Evolutionary conservation across 2,113 vertebrate genomes (phyloP), one percentile per base, ranked within the genome.

Genomic region (Atrichornis clamosus): DNA sequence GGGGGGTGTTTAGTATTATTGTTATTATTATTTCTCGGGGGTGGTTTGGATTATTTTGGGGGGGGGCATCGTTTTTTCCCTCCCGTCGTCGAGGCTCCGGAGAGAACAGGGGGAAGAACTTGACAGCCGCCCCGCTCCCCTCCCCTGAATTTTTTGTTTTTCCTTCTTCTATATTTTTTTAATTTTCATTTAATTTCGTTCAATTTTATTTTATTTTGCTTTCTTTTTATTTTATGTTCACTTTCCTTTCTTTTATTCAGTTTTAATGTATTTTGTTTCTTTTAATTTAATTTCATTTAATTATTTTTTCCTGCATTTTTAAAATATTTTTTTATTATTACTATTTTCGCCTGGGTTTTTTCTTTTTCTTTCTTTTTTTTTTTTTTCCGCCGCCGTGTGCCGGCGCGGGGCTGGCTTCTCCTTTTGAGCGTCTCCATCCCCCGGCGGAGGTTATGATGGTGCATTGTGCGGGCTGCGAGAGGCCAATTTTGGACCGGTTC

Each of bases 391-490:
- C 78, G 80, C 81, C 68, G 88, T 74, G 74, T 76, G 70, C 67
- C 65, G 67, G 87, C 63, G 80, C 35, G 76, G 82, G 72, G 75
- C 26, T 85, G 94, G 23, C 53, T 95, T 86, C 89, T 90, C 79
- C 20, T 52, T 55, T 33, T 46, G 44, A 24, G 53, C 56, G 50
- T 69, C 76, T 73, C 86, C 95, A 84, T 69, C 65, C 55, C 93
- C 69, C 89, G 85, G 95, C 93, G 95, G 97, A 98, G 98, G 98
- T 97, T 98, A 99, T 99, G 99, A 99, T 99, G 99, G 99, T 99
- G 98, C 99, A 99, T 98, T 99, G 99, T 97, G 99, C 99, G 74
- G 99, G 99, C 33, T 99, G 99, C 97, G 99, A 99, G 96, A 98
- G 99, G 98, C 99, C 99, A 98, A 99, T 99, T 96, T 97, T 99